phyloP scores from a whole-genome alignment of 2,797 vertebrate genomes.

The Heterohyrax brucei region DNA sequence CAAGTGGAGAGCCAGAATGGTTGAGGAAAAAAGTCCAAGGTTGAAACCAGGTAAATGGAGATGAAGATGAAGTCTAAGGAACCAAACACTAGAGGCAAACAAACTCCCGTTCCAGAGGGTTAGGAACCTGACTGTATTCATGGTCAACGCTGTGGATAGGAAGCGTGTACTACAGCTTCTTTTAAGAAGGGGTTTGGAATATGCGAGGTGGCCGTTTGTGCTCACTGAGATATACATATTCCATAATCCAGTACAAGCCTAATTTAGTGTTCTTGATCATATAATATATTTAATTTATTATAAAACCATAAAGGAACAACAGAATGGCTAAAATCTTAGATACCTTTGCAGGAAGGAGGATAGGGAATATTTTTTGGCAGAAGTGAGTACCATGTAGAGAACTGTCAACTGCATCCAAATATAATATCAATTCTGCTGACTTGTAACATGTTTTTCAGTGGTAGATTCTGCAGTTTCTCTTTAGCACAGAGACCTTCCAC shows the following conservation, averaged over 20 bases:
- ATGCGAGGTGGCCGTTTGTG: background rate
- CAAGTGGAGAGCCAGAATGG: slow-evolving; percentile 28
- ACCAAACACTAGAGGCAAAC: background rate
- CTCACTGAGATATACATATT: background rate
- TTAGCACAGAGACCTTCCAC: slow-evolving; percentile 65
- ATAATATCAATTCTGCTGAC: slow-evolving; percentile 61
- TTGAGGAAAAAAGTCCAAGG: background rate
- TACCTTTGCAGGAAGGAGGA: background rate
- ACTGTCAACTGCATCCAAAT: background rate
- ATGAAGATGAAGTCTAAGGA: background rate
- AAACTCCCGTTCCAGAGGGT: background rate
- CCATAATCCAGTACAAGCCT: background rate
- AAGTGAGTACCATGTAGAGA: slow-evolving; percentile 46
- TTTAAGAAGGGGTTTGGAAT: slow-evolving; percentile 22
- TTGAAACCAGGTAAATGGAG: background rate
- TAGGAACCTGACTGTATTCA: background rate
- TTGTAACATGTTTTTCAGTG: slow-evolving; percentile 49
- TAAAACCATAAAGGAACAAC: background rate
- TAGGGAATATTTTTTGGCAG: background rate
- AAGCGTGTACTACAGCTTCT: background rate
- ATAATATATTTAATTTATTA: background rate
- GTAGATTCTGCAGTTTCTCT: slow-evolving; percentile 76
- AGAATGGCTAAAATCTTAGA: background rate
- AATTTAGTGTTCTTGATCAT: background rate
- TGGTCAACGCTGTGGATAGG: background rate